Percentiles rank a stretch among this genome's conserved stretches.
phyloP scores from a whole-genome alignment of 2,888 invertebrate species.

The Drosophila paramelanica region DNA sequence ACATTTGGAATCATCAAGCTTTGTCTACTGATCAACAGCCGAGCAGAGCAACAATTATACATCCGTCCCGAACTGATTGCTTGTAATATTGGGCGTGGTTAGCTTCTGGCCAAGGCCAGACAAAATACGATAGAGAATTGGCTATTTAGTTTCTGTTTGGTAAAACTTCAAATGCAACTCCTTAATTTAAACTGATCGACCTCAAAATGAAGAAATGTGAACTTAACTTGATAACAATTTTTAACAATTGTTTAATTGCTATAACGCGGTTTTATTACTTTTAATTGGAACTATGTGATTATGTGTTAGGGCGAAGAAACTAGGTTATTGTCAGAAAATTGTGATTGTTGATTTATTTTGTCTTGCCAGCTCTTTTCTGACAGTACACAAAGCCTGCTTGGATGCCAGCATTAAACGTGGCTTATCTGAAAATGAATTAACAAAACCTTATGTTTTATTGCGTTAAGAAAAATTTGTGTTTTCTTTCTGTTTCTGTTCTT shows the following conservation, averaged over 20 bases:
- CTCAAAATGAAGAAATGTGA: conserved; percentile 29
- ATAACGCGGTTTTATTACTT: conserved; percentile 33
- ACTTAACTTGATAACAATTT: conserved; percentile 25
- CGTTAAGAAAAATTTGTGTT: conserved; percentile 11
- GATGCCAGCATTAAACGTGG: conserved; percentile 1
- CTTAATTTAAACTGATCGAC: conserved; percentile 34
- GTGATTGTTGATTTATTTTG: conserved; percentile 41
- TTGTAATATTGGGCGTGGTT: background rate
- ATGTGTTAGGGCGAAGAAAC: conserved; percentile 59
- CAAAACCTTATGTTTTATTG: background rate
- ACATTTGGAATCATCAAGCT: conserved; percentile 41
- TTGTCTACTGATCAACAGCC: conserved; percentile 34
- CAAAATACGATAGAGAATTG: conserved; percentile 7
- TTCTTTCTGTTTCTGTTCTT: background rate
- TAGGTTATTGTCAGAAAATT: conserved; percentile 51
- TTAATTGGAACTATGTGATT: conserved; percentile 47
- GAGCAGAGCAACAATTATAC: background rate
- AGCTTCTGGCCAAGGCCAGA: conserved; percentile 2
- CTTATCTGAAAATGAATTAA: background rate
- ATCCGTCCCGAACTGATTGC: background rate
- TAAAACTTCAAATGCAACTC: conserved; percentile 32
- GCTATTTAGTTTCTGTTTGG: background rate
- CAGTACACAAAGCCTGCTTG: conserved; percentile 39
- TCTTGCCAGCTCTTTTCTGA: conserved; percentile 24
- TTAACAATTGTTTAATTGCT: conserved; percentile 28